A percentile compares a stretch with the other conserved stretches of the same genome.
These are phyloP conservation scores for Uropsilus gracilis DNA, from an alignment of 2,113 vertebrate species.

Conservation along the genomic window DNA sequence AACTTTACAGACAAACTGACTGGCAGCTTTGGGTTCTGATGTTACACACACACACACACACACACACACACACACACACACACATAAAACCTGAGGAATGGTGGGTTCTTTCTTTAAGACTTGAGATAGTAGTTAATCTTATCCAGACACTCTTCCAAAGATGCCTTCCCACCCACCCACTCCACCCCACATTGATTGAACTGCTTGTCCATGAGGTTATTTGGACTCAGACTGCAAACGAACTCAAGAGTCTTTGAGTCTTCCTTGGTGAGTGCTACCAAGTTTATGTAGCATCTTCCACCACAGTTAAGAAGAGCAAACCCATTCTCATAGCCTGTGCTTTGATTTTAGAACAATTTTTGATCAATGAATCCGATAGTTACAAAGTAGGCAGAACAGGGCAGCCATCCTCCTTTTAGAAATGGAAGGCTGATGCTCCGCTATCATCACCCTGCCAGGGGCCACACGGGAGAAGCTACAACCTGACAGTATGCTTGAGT, in stretches of 20 bases:
- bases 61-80: too few species aligned
- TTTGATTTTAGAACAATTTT: not conserved
- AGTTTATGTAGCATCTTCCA: not conserved
- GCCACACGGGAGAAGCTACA: too few species aligned
- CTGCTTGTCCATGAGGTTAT: not conserved
- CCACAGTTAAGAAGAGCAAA: not conserved
- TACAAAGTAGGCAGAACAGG: not conserved
- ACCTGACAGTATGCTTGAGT: rapidly evolving
- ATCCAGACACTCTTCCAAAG: not conserved
- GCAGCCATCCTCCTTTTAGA: not conserved
- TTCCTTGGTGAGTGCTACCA: not conserved
- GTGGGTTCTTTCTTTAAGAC: not conserved
- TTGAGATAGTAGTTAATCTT: not conserved
- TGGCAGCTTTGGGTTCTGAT: not conserved
- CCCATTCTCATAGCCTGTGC: not conserved
- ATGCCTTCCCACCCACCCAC: not conserved
- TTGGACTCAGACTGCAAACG: not conserved
- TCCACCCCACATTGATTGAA: not conserved
- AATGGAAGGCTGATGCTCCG: too few species aligned
- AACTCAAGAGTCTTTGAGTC: not conserved
- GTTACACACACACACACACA: too few species aligned
- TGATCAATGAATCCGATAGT: not conserved
- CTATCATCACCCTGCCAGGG: too few species aligned
- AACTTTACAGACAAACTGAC: not conserved
- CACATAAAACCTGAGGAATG: rapidly evolving